phyloP scores from a whole-genome alignment of 2,888 invertebrate species.

The Aleiodes testaceus region DNA sequence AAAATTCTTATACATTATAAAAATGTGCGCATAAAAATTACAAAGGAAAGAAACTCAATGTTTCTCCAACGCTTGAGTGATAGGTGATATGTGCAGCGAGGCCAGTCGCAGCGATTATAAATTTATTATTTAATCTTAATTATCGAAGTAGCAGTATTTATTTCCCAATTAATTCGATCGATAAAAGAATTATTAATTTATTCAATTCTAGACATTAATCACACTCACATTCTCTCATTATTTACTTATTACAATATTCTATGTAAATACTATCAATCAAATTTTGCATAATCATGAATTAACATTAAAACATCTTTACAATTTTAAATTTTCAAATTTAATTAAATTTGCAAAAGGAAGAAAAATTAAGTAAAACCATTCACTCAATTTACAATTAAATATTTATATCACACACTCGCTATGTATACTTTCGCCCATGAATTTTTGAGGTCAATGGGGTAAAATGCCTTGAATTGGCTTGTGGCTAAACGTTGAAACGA shows the following conservation, averaged over 20 bases:
- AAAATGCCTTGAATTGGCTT: constrained; percentile 21
- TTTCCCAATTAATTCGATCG: background rate
- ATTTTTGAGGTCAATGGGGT: constrained; percentile 20
- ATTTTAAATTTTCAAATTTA: background rate
- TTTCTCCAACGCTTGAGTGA: constrained; percentile 17
- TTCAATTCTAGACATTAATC: background rate
- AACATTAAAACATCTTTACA: constrained; percentile 11
- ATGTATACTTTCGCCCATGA: constrained; percentile 31
- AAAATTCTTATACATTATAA: background rate
- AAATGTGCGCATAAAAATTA: constrained; percentile 16
- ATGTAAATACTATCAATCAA: constrained; percentile 18
- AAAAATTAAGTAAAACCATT: constrained; percentile 6
- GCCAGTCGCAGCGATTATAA: constrained; percentile 54
- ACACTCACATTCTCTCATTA: background rate
- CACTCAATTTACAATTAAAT: constrained; percentile 27
- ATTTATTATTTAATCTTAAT: constrained; percentile 49
- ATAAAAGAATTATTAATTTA: background rate
- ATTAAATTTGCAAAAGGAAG: background rate
- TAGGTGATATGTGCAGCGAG: constrained; percentile 62
- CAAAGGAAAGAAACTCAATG: background rate
- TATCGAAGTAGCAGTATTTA: constrained; percentile 43
- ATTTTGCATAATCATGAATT: background rate
- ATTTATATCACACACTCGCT: constrained; percentile 33
- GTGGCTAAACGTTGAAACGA: constrained; percentile 20
- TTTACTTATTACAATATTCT: constrained; percentile 43